Percentiles rank a stretch among this genome's conserved stretches.
Evolutionary conservation across 2,888 invertebrate species (phyloP).

Genomic region (Diadegma fenestrale): DNA sequence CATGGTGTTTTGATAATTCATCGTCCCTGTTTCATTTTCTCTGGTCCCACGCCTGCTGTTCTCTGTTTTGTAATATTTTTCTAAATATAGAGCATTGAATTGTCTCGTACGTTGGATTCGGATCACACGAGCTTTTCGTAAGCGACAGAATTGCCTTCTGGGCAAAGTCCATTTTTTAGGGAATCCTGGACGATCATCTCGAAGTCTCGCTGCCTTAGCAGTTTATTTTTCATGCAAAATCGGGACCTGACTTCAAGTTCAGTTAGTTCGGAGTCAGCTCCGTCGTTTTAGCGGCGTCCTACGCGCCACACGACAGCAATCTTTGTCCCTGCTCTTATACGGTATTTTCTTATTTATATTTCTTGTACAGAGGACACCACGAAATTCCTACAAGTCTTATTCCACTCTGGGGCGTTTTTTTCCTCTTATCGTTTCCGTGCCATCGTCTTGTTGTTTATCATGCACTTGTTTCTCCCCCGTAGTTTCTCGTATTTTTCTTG

Average conservation of each 20-base stretch:
- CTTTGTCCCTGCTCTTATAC: slow-evolving; percentile 33
- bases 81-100: background rate
- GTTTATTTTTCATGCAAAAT: background rate
- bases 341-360: slow-evolving; percentile 67
- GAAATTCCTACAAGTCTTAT: slow-evolving; percentile 62
- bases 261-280: slow-evolving; percentile 2
- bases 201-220: background rate
- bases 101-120: background rate
- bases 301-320: background rate
- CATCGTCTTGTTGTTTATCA: slow-evolving; percentile 5
- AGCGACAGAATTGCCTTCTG: background rate
- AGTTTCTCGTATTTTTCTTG: slow-evolving; percentile 17
- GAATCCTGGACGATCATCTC: background rate
- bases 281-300: background rate
- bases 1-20: slow-evolving; percentile 24
- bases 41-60: background rate
- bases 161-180: background rate
- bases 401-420: slow-evolving; percentile 16
- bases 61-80: background rate
- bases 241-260: background rate
- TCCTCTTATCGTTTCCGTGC: background rate
- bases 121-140: background rate
- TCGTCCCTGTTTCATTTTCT: background rate
- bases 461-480: slow-evolving; percentile 1
- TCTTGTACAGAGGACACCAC: slow-evolving; percentile 50